Conservation (phyloP, 2,797 vertebrate genomes). For the Aphelocoma californica region DNA sequence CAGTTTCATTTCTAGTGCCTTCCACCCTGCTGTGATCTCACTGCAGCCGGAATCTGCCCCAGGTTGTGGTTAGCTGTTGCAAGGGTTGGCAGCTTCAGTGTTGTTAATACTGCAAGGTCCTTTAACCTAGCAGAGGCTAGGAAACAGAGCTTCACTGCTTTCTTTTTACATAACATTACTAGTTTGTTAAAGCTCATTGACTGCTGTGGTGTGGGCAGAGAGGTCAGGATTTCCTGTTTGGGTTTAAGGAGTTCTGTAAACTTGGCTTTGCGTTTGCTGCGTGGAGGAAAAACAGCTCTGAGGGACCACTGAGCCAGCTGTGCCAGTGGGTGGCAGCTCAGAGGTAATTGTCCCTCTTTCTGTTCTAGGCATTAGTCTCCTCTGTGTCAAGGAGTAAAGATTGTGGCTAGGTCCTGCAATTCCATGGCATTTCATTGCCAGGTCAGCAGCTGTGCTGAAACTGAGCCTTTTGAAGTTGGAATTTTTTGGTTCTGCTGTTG, state of each 20-base stretch:
- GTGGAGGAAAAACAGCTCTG: background rate
- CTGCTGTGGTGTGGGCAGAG: background rate
- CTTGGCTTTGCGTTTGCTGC: background rate
- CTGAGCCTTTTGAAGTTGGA: background rate
- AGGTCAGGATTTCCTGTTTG: background rate
- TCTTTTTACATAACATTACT: background rate
- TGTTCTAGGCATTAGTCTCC: background rate
- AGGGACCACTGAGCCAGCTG: background rate
- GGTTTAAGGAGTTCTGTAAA: background rate
- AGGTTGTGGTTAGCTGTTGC: background rate
- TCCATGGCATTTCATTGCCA: background rate
- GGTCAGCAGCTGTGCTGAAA: background rate
- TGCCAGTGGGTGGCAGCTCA: background rate
- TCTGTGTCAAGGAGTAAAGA: background rate
- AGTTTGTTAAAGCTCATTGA: background rate
- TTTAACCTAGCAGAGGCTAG: background rate
- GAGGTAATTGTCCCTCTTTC: background rate
- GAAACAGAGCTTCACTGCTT: background rate
- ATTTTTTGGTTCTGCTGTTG: background rate
- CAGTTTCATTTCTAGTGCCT: background rate
- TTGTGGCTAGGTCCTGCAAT: background rate
- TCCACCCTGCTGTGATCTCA: background rate
- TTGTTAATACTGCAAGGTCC: background rate
- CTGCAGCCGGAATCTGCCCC: background rate
- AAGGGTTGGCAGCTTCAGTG: background rate